phyloP scores from a whole-genome alignment of 2,113 vertebrate genomes.

The Corythoichthys haematopterus region DNA sequence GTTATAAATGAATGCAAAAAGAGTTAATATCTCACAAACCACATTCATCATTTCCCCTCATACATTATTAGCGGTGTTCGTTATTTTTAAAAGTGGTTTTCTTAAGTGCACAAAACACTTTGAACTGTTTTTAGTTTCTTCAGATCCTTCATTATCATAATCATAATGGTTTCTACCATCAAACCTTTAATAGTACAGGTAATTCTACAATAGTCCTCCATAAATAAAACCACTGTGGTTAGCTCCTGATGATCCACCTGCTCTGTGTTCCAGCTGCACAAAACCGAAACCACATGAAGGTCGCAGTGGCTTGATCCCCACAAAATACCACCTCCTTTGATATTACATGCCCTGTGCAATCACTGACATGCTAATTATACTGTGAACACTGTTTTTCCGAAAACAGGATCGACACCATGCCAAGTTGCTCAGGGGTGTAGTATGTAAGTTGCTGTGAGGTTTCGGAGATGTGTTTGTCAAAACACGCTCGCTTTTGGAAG shows the following conservation, averaged over 20 bases:
- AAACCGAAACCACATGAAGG: conserved; percentile 26
- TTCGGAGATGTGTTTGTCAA: conserved; percentile 75
- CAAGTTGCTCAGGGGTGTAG: conserved; percentile 68
- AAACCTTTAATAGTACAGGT: not conserved
- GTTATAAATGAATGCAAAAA: too few species aligned
- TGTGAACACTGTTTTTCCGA: conserved; percentile 70
- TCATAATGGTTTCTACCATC: conserved; percentile 1
- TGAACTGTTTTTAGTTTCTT: not conserved
- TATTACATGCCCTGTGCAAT: conserved; percentile 68
- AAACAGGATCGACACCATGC: conserved; percentile 61
- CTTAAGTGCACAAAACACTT: not conserved
- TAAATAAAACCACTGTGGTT: conserved; percentile 22
- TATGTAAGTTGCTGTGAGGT: conserved; percentile 74
- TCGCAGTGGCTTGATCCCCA: conserved; percentile 42
- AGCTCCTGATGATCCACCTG: conserved; percentile 56
- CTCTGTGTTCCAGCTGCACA: conserved; percentile 55
- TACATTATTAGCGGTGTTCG: too few species aligned
- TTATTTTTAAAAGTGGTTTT: conserved; percentile 12
- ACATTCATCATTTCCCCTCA: too few species aligned
- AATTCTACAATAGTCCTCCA: not conserved
- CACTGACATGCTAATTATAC: conserved; percentile 69
- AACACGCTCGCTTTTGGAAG: conserved; percentile 60
- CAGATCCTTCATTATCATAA: not conserved
- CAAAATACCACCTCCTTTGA: conserved; percentile 67
- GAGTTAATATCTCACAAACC: too few species aligned